These are phyloP conservation scores for Paradisaea rubra DNA, from an alignment of 2,113 vertebrate species.

Conservation along the genomic window DNA sequence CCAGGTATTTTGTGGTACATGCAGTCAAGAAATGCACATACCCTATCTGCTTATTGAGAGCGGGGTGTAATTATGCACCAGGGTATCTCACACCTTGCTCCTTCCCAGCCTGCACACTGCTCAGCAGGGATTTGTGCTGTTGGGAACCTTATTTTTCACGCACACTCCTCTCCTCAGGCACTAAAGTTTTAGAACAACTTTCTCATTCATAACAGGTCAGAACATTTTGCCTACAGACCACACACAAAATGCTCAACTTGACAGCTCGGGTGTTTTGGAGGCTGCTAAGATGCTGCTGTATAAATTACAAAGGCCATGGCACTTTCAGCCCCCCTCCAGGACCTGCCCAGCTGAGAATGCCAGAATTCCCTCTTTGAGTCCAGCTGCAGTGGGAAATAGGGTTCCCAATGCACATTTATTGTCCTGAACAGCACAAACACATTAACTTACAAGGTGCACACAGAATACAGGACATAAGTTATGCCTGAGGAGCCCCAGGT, in stretches of 20 bases:
- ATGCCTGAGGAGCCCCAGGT: neutral
- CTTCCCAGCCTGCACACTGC: neutral
- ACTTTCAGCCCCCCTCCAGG: neutral
- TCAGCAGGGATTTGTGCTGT: neutral
- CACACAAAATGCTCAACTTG: neutral
- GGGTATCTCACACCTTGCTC: neutral
- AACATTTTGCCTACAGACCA: neutral
- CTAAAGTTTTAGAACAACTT: neutral
- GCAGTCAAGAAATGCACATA: neutral
- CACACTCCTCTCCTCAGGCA: neutral
- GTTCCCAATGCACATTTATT: neutral
- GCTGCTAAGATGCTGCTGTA: neutral
- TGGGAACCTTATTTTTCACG: neutral
- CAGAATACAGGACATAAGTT: neutral
- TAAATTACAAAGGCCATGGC: neutral
- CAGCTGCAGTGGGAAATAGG: neutral
- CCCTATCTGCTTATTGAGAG: neutral
- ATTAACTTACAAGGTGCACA: too few species aligned
- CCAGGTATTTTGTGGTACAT: neutral
- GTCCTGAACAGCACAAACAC: neutral
- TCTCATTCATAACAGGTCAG: neutral
- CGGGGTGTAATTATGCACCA: fast-evolving
- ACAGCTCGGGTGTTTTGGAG: neutral
- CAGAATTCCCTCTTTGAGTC: neutral
- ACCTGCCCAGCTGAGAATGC: neutral